These are phyloP conservation scores for Clarias fuscus DNA, from an alignment of 2,797 vertebrate species.

Conservation along the genomic window DNA sequence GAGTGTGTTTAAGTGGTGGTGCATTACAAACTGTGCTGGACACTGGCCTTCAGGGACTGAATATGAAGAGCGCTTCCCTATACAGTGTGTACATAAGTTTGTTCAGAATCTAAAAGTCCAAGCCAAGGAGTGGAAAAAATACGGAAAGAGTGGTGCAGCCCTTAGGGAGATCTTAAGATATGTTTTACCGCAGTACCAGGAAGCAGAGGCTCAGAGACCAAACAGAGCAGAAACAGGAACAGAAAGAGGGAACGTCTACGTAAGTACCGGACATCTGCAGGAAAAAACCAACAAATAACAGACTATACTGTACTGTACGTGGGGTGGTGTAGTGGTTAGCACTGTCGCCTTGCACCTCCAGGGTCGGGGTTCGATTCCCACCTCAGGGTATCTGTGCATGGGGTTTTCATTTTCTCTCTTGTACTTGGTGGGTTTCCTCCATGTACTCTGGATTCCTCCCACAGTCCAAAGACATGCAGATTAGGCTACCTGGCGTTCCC, in stretches of 20 bases:
- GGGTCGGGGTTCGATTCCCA: no score
- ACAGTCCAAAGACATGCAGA: no score
- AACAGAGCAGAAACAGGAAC: neutral
- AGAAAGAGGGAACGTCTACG: neutral
- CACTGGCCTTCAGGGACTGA: no score
- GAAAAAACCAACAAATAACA: neutral
- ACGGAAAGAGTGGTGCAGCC: conserved; percentile 6
- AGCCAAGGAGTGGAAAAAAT: conserved; percentile 10
- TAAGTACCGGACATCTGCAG: neutral
- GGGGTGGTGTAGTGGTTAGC: neutral
- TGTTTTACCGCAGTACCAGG: neutral
- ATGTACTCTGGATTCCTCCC: no score
- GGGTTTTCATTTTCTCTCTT: no score
- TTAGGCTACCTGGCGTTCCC: no score
- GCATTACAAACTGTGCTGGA: no score
- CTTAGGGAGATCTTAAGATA: conserved; percentile 16
- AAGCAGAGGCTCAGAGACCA: neutral
- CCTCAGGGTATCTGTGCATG: no score
- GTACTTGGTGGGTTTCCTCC: no score
- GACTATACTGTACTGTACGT: neutral
- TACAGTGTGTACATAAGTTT: neutral
- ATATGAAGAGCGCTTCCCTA: no score
- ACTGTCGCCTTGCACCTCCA: no score
- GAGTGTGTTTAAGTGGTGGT: neutral
- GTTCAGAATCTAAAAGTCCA: neutral